These are phyloP conservation scores for Dendrolimus kikuchii DNA, from an alignment of 1,140 invertebrate genomes.

Conservation along the genomic window DNA sequence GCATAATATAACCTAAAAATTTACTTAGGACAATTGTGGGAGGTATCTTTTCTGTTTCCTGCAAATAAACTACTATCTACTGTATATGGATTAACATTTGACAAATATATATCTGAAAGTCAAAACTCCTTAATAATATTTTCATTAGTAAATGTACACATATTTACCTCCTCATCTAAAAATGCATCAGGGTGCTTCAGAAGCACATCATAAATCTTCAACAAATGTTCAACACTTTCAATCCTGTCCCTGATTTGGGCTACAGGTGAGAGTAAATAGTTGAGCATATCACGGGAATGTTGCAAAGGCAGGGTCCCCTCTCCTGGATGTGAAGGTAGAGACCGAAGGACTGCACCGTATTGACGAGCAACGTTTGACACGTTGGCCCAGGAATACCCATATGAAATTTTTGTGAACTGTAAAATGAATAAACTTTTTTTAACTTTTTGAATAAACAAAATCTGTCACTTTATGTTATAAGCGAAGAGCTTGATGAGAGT, in stretches of 20 bases:
- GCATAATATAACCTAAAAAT: too few relatives aligned
- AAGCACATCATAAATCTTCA: constrained; percentile 55
- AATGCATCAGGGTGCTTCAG: constrained; percentile 57
- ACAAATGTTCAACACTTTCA: constrained; percentile 37
- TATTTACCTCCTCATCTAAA: constrained; percentile 55
- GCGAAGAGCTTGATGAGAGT: too few relatives aligned
- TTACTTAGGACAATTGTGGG: too few relatives aligned
- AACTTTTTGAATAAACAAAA: background rate
- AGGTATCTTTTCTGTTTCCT: too few relatives aligned
- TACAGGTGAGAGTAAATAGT: constrained; percentile 48
- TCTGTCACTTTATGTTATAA: too few relatives aligned
- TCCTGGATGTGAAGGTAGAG: constrained; percentile 71
- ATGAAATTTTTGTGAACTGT: constrained; percentile 75
- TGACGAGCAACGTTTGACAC: constrained; percentile 55
- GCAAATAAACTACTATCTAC: too few relatives aligned
- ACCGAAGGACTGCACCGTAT: constrained; percentile 68
- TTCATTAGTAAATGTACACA: too few relatives aligned
- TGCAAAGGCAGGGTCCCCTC: constrained; percentile 62
- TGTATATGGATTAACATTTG: too few relatives aligned
- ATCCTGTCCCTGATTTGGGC: constrained; percentile 32
- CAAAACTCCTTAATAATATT: too few relatives aligned
- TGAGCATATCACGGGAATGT: constrained; percentile 42
- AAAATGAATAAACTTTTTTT: background rate
- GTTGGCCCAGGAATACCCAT: constrained; percentile 78
- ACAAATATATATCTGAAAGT: too few relatives aligned